Conservation (phyloP, 2,113 vertebrate species). For the Eurypyga helias region DNA sequence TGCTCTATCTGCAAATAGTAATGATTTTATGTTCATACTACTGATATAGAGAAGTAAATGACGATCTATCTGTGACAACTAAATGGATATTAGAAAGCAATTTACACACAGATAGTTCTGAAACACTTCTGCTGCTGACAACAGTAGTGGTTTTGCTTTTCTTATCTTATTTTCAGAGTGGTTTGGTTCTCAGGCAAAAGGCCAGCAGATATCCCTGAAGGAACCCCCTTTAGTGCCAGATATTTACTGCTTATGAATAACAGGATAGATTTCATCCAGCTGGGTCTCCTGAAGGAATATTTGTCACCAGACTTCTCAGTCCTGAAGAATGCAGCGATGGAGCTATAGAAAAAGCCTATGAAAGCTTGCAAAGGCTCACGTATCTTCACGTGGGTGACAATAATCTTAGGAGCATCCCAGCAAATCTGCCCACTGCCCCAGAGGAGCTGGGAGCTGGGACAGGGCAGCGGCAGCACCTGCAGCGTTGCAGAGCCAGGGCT, state of each 20-base stretch:
- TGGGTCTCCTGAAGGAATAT: slow-evolving; percentile 67
- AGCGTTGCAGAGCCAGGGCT: slow-evolving; percentile 31
- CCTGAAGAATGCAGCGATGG: slow-evolving; percentile 70
- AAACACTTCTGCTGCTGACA: not conserved
- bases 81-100: not conserved
- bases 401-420: slow-evolving; percentile 44
- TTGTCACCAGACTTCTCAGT: slow-evolving; percentile 68
- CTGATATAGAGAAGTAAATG: not conserved
- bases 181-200: slow-evolving; percentile 78
- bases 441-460: slow-evolving; percentile 57
- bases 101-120: not conserved
- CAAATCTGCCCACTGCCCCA: slow-evolving; percentile 45
- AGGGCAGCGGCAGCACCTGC: slow-evolving; percentile 57
- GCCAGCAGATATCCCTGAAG: slow-evolving; percentile 63
- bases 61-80: not conserved
- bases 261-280: slow-evolving; percentile 61
- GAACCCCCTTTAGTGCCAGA: slow-evolving; percentile 70
- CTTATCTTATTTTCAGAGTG: slow-evolving; percentile 53
- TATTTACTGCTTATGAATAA: slow-evolving; percentile 78
- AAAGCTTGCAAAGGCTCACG: slow-evolving; percentile 52
- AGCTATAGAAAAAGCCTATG: slow-evolving; percentile 55
- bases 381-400: slow-evolving; percentile 60
- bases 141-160: not conserved
- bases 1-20: not conserved
- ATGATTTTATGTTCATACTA: not conserved